phyloP scores from a whole-genome alignment of 2,888 invertebrate genomes.

The Oscheius myriophilus region DNA sequence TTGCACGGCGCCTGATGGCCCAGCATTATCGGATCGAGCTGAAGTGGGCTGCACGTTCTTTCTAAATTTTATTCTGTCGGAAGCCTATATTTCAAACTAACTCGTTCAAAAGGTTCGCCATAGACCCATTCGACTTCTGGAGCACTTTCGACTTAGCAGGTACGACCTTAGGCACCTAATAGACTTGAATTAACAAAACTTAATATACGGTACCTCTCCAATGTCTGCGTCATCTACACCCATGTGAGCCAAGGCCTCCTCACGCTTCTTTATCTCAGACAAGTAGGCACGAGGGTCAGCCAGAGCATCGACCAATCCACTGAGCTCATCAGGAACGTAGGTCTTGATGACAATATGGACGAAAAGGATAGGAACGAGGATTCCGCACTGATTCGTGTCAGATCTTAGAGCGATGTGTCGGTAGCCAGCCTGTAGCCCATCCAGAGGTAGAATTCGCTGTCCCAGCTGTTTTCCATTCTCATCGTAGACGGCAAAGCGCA shows the following conservation, averaged over 20 bases:
- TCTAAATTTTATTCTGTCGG: neutral
- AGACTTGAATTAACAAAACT: too few relatives aligned
- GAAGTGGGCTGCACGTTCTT: conserved; percentile 28
- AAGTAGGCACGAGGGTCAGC: conserved; percentile 92
- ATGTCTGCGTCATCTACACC: conserved; percentile 69
- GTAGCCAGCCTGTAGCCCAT: conserved; percentile 84
- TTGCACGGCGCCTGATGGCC: conserved; percentile 29
- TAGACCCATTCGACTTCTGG: conserved; percentile 40
- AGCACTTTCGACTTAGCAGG: conserved; percentile 31
- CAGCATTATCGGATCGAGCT: conserved; percentile 32
- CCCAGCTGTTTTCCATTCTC: conserved; percentile 95
- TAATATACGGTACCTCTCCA: conserved; percentile 44
- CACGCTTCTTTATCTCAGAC: conserved; percentile 78
- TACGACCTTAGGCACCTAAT: conserved; percentile 30
- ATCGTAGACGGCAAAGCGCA: conserved; percentile 97
- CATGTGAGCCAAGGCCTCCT: conserved; percentile 69
- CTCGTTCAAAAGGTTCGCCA: conserved; percentile 40
- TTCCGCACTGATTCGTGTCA: conserved; percentile 82
- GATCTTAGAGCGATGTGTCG: conserved; percentile 95
- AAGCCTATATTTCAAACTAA: too few relatives aligned
- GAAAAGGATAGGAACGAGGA: conserved; percentile 87
- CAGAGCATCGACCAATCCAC: conserved; percentile 95
- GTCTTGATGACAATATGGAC: conserved; percentile 98
- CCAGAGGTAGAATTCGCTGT: conserved; percentile 94
- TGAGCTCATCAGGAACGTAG: conserved; percentile 93